phyloP scores from a whole-genome alignment of 1,140 invertebrate species.

The Drosophila melanogaster region Release_6_plus_ISO1_MT NT_033779.5:18289501-18290000 shows the following conservation, averaged over 20 bases:
- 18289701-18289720: no score
- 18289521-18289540: slow-evolving; percentile 1
- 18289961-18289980: slow-evolving; percentile 13
- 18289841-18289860: not conserved
- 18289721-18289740: no score
- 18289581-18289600: not conserved
- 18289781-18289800: no score
- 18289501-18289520: not conserved
- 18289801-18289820: not conserved
- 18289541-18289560: not conserved
- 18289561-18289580: not conserved
- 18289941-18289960: slow-evolving; percentile 19
- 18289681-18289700: no score
- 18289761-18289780: no score
- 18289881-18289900: not conserved
- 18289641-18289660: no score
- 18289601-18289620: not conserved
- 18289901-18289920: slow-evolving; percentile 63
- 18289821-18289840: not conserved
- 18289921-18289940: slow-evolving; percentile 27
- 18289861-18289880: not conserved
- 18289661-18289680: no score
- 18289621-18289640: no score
- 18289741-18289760: no score
- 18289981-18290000: not conserved